Evolutionary conservation across 2,888 invertebrate species (phyloP), one percentile per base, ranked within the genome.

Genomic region (Hofmannophila pseudospretella): DNA sequence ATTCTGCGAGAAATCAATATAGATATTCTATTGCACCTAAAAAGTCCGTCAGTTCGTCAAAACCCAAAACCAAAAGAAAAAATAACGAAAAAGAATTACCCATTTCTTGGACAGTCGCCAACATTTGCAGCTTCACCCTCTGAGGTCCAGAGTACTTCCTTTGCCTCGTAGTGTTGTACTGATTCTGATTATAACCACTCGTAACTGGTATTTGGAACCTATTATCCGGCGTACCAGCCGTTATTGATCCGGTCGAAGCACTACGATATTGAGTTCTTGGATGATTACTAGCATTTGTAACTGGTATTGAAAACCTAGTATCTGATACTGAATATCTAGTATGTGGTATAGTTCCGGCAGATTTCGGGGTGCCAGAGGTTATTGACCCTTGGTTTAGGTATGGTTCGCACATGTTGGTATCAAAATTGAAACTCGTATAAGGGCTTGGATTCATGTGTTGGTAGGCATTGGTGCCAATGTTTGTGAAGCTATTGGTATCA

Each of bases 81-180:
- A 50, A 38, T 48, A 44, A 36, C 40, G 45, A 55, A 57, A 45
- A 40, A 40, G 58, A 88, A 82, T 90, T 90, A 93, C 93, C 93
- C 84, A 91, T 87, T 88, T 94, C 94, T 71, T 93, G 93, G 22
- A 94, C 93, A 36, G 94, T 94, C 30, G 94, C 84, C 51, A 88
- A 53, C 52, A 76, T 79, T 58, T 82, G 86, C 26, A 80, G 58
- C 44, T 87, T 86, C 36, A 79, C 70, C 2, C 88, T 73, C 57
- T 74, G 88, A 35, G 85, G 90, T 49, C 80, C 90, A n/a, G 89
- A 89, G 49, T 89, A 89, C 56, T 90, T 90, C 47, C 90, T 78
- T 39, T 82, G 85, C 9, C 77, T 19, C 5, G 31, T 62, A 11
- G 58, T 47, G 38, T 55, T 62, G 54, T 73, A 74, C 34, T 47